These are phyloP conservation scores for Phenganax subtilis DNA, from an alignment of 92 coral and sea anemone species.

Conservation along the genomic window DNA sequence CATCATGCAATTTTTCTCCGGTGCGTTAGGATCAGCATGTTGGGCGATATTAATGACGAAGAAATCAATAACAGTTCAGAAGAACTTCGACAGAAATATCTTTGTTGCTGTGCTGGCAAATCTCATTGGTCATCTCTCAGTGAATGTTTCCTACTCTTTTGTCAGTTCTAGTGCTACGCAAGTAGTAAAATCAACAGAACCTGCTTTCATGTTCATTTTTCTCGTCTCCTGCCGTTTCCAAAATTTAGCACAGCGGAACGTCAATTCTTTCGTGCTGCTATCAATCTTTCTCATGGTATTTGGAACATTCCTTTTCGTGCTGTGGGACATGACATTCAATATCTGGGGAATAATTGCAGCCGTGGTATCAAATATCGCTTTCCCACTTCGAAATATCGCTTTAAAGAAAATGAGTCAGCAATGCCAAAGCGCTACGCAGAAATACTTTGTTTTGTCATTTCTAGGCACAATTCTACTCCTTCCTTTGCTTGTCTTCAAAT, in stretches of 20 bases:
- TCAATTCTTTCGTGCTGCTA: constrained; percentile 2
- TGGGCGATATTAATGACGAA: background rate
- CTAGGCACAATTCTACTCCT: constrained; percentile 3
- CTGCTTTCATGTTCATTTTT: constrained; percentile 18
- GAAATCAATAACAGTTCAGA: background rate
- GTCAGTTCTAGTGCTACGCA: constrained; percentile 32
- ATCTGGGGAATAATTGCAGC: constrained; percentile 40
- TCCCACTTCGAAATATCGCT: constrained; percentile 33
- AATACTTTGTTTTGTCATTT: constrained; percentile 18
- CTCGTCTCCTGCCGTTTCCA: background rate
- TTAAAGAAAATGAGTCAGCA: background rate
- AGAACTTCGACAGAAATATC: background rate
- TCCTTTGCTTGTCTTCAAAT: constrained; percentile 21
- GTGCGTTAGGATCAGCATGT: background rate
- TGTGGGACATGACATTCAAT: constrained; percentile 31
- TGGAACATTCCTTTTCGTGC: constrained; percentile 36
- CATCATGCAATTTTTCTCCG: constrained; percentile 7
- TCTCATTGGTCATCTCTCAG: constrained; percentile 7
- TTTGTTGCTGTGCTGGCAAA: constrained; percentile 8
- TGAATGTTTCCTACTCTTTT: constrained; percentile 22
- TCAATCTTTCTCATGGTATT: constrained; percentile 31
- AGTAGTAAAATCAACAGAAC: constrained; percentile 27
- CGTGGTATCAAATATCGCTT: constrained; percentile 29
- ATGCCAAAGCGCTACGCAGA: constrained; percentile 4
- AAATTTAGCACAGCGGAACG: background rate